Base-by-base conservation (phyloP, 2,888 invertebrate genomes). In the Neocrepidodera transversa region DNA sequence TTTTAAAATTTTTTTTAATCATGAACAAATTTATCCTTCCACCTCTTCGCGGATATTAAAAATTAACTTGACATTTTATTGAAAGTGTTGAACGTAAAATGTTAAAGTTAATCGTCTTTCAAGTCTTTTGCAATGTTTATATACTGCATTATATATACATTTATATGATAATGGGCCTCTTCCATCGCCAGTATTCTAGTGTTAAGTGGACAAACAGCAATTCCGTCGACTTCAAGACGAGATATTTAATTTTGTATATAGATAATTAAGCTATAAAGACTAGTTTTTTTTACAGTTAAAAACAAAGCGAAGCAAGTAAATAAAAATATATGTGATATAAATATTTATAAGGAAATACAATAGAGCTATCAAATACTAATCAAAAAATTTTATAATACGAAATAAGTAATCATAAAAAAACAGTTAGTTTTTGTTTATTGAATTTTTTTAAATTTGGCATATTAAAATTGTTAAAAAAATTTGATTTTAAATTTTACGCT, bases 81-180 rank as follows among this genome's bases (percentile, higher is more conserved):
- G 45, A 45, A 54, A 47, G 58, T 50, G 58, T 51, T 62, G 52
- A 45, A 62, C 66, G 60, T 70, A 71, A 71, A 71, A 62, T 65
- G 63, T 53, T 62, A 35, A 43, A 55, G 52, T 64, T 68, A 65
- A 70, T 69, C 63, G 65, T 56, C 45, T 58, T 20, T 48, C 55
- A 62, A 57, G 64, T 65, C 67, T 58, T 65, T 66, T 67, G 65
- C 65, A 64, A 64, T 68, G 64, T 66, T 71, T 68, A 65, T 66
- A 60, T 57, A 42, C 55, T 62, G 67, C 66, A 70, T 72, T 71
- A 71, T 63, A 63, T 70, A 70, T 67, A 65, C 71, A 73, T 73
- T 72, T 70, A 63, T 71, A 73, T 71, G 73, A 68, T 71, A 73
- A 73, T 72, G 61, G 61, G 49, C 53, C 62, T 56, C 63, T 64